phyloP scores from a whole-genome alignment of 1,140 invertebrate genomes.

The Chlorops oryzae region DNA sequence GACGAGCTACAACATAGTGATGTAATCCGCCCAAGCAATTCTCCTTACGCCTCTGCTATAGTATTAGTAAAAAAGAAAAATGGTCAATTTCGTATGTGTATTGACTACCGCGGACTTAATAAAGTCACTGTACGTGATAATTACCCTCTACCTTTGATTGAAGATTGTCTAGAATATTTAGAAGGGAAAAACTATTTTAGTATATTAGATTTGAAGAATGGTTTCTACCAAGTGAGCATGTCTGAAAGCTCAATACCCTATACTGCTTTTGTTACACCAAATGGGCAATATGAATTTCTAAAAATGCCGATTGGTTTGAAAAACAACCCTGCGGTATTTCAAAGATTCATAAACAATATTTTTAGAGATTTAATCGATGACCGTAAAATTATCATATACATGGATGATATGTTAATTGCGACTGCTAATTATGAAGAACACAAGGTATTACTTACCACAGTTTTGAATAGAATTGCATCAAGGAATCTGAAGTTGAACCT shows the following conservation, averaged over 20 bases:
- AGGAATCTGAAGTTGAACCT: too few relatives aligned
- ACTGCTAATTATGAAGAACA: too few relatives aligned
- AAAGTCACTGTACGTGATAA: neutral
- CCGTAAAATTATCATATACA: neutral
- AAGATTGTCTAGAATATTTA: neutral
- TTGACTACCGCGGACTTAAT: too few relatives aligned
- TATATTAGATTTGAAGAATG: too few relatives aligned
- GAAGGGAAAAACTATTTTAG: neutral
- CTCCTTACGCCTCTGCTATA: too few relatives aligned
- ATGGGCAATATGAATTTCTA: neutral
- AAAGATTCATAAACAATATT: neutral
- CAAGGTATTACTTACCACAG: too few relatives aligned
- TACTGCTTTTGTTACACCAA: neutral
- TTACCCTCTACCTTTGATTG: neutral
- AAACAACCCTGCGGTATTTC: neutral
- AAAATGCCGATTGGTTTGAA: neutral
- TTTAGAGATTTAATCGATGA: neutral
- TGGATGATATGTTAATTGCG: slow-evolving; percentile 4
- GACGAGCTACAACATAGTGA: too few relatives aligned
- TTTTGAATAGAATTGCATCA: too few relatives aligned
- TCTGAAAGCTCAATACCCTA: neutral
- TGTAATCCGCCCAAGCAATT: too few relatives aligned
- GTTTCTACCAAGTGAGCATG: too few relatives aligned
- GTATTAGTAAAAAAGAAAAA: too few relatives aligned
- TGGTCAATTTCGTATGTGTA: too few relatives aligned